Base-by-base conservation (phyloP, 2,113 vertebrate species). In the Pleuronectes platessa region DNA sequence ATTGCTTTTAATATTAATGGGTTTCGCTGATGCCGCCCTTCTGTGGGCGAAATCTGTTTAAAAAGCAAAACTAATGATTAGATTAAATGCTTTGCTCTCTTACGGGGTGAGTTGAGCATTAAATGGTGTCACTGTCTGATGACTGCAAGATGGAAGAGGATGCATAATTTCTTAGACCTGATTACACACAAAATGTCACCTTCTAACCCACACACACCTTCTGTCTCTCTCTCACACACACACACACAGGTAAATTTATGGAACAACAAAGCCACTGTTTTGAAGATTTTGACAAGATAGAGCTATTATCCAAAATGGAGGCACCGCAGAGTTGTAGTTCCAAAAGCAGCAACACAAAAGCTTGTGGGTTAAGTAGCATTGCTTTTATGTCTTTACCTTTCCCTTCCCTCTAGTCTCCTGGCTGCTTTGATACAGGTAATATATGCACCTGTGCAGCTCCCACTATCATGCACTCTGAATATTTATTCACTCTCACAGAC, bases 401-500 rank as follows among this genome's bases (percentile, higher is more conserved):
- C 87, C 84, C 86, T 82, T 90, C 83, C 67, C 88, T 88, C 68
- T 87, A 87, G 84, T 89, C 88, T 91, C 78, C 66, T 49, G 81
- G 83, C 83, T 90, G 90, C 90, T 92, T 92, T 91, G 90, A 92
- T 92, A 91, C 90, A 92, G 90, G 91, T 92, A 93, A 93, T 91
- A 82, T 92, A 93, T 93, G 91, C 92, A 93, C 92, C 90, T 92
- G 90, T 92, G 91, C 85, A 88, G 86, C 90, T 84, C 85, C 86
- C 79, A 80, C 88, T 82, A 87, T 89, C 91, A 85, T 89, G 89
- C 92, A 76, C 88, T 75, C 84, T 87, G 91, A 92, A 93, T 93
- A 93, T 93, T 88, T 93, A 93, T 93, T 87, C 76, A 79, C 87
- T 88, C 85, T 89, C 84, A 31, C 31, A 92, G 92, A 91, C 86